A percentile compares a stretch with the other conserved stretches of the same genome.
Evolutionary conservation across 1,140 invertebrate genomes (phyloP).

Genomic region (Drosophila navojoa): DNA sequence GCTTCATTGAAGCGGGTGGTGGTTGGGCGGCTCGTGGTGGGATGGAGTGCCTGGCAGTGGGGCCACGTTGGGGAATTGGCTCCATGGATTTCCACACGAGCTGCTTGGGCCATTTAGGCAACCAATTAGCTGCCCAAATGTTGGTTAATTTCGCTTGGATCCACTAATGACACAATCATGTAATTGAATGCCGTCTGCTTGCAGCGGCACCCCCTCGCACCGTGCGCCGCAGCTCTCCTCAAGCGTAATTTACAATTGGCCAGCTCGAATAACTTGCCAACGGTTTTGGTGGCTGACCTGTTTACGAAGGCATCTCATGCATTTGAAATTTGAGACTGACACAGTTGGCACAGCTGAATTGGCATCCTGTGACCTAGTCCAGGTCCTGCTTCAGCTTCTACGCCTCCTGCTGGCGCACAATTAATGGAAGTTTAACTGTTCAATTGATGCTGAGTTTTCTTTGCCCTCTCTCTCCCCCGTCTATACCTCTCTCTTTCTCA

Average conservation of each 20-base stretch:
- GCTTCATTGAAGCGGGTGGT: slow-evolving; percentile 56
- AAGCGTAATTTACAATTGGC: slow-evolving; percentile 32
- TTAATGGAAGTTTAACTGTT: slow-evolving; percentile 84
- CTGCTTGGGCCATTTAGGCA: slow-evolving; percentile 74
- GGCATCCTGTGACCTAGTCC: slow-evolving; percentile 4
- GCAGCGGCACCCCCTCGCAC: background rate
- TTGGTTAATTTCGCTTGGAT: slow-evolving; percentile 71
- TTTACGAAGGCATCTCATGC: slow-evolving; percentile 74
- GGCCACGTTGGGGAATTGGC: slow-evolving; percentile 22
- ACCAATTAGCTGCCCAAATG: slow-evolving; percentile 80
- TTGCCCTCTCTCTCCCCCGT: slow-evolving; percentile 15
- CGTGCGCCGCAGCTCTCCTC: background rate
- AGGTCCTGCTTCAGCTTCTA: background rate
- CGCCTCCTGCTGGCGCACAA: slow-evolving; percentile 54
- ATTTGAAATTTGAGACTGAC: slow-evolving; percentile 80
- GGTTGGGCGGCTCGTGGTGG: background rate
- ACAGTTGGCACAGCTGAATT: slow-evolving; percentile 53
- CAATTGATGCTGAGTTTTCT: slow-evolving; percentile 76
- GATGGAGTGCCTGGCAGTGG: no score
- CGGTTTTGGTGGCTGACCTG: slow-evolving; percentile 69
- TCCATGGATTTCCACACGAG: slow-evolving; percentile 74
- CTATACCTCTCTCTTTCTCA: slow-evolving; percentile 8
- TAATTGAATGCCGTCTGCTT: slow-evolving; percentile 62
- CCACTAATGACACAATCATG: slow-evolving; percentile 76
- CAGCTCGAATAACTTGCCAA: slow-evolving; percentile 46